A percentile compares a stretch with the other conserved stretches of the same genome.
These are phyloP conservation scores for Mystacornis crossleyi DNA, from an alignment of 2,113 vertebrate genomes.

Conservation along the genomic window DNA sequence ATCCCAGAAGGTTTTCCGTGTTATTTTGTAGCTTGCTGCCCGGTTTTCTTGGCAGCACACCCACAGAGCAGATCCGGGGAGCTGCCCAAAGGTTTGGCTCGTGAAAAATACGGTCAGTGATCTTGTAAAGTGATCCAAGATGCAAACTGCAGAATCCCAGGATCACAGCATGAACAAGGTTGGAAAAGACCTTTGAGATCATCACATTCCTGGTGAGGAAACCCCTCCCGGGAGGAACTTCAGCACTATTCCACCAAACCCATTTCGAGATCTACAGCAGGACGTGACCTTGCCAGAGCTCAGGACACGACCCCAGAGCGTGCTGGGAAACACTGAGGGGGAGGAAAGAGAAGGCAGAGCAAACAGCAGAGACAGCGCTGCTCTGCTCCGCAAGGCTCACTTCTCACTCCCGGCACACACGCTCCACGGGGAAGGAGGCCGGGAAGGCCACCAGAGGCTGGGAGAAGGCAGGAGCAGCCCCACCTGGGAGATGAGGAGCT, in stretches of 20 bases:
- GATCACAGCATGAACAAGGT: background rate
- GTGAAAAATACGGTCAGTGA: background rate
- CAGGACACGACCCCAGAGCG: background rate
- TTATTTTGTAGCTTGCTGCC: background rate
- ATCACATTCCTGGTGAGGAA: background rate
- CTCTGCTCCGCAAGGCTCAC: background rate
- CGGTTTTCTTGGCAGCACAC: background rate
- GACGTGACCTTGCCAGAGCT: background rate
- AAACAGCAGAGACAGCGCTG: background rate
- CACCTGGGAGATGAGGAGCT: conserved; percentile 84
- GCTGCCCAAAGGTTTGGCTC: background rate
- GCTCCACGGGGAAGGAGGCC: background rate
- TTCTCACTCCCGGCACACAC: background rate
- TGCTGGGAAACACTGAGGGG: background rate
- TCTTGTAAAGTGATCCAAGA: background rate
- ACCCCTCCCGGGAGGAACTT: background rate
- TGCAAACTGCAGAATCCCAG: background rate
- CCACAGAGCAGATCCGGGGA: background rate
- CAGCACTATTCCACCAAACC: background rate
- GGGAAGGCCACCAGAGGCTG: background rate
- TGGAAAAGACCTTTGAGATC: background rate
- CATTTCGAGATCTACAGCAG: background rate
- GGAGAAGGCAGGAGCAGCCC: background rate
- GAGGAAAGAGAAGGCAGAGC: background rate
- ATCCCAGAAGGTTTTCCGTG: background rate